Base-by-base conservation (phyloP, 2,888 invertebrate species). In the Tricholauxania praeusta region DNA sequence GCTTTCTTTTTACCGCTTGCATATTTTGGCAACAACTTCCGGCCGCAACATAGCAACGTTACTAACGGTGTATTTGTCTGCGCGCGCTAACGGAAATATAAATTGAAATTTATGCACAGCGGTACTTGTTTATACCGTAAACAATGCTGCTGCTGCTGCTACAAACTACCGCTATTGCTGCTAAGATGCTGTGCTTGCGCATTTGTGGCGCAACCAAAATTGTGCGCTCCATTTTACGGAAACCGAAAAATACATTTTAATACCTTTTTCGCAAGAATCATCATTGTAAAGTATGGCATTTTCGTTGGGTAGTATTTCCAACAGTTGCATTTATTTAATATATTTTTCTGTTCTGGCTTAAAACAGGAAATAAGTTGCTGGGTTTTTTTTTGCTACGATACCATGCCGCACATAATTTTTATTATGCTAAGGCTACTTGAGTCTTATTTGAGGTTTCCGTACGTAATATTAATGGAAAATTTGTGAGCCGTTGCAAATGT, bases 101-200 rank as follows among this genome's bases (percentile, higher is more conserved):
- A 39, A 68, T 57, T 68, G 68, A 57, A 68, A 68, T 68, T 68
- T 68, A 68, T 68, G 68, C 68, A 59, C 59, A 68, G 68, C 68
- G 68, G 68, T 68, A 19, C 22, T 68, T 57, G 17, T 32, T 8
- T 39, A 22, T 51, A 62, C 14, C 51, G 65, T 66, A 32, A 53
- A 39, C 32, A 66, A 39, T 55, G 28, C 66, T n/a, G 12, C 7
- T 15, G 47, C 15, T 15, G 8, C 22, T 39, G 63, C 7, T 63
- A n/a, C 28, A 28, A 4, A 28, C 28, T 28, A 2, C n/a, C 17
- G 39, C 7, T n/a, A 17, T 19, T 17, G 39, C 47, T 48, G 48
- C 49, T 49, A 51, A 5, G 19, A 28, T 55, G 19, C 55, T 55
- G 12, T 19, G 55, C 55, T 55, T 55, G 19, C 22, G 55, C 19